Base-by-base conservation (phyloP, 2,888 invertebrate species). In the Chaetogeoica ovagalla region DNA sequence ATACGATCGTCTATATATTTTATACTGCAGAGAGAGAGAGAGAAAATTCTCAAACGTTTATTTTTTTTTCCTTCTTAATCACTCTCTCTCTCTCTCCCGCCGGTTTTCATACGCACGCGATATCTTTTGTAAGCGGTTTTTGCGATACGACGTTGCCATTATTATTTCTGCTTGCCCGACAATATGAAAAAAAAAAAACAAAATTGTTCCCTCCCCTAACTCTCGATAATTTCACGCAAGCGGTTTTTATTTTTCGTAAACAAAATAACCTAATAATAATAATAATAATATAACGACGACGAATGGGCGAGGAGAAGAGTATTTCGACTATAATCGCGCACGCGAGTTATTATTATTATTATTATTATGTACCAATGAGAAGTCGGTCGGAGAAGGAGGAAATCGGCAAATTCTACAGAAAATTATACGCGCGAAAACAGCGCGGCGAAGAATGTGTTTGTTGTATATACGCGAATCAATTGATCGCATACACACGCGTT, bases 91-190 rank as follows among this genome's bases (percentile, higher is more conserved):
- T 11, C 48, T 2, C 48, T 2, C 48, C 1, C 48, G 9, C 48
- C 1, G 3, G 11, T 43, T 43, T 43, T 9, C 9, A 6, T 43
- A 43, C 7, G 6, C n/a, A 65, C 39, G n/a, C 13, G 19, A 39
- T 39, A 39, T 65, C 17, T 52, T 69, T 69, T n/a, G 55, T 69
- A 69, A 69, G 69, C 69, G 55, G 19, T 69, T 69, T 37, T 69
- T 55, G 55, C 17, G 48, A 11, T 15, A 55, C 52, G 2, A 69
- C 3, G 55, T 1, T 15, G 5, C 55, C 6, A 60, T 23, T 60
- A 30, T 69, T 55, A 55, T 60, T 60, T 9, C 6, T 23, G 19
- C 30, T 43, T 55, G 52, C 55, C 3, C n/a, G n/a, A 30, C 52
- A 19, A 8, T 19, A 52, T 3, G 11, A 19, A 30, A 2, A 30